These are phyloP conservation scores for Plectrocnemia conspersa DNA, from an alignment of 1,140 invertebrate species.

Conservation along the genomic window DNA sequence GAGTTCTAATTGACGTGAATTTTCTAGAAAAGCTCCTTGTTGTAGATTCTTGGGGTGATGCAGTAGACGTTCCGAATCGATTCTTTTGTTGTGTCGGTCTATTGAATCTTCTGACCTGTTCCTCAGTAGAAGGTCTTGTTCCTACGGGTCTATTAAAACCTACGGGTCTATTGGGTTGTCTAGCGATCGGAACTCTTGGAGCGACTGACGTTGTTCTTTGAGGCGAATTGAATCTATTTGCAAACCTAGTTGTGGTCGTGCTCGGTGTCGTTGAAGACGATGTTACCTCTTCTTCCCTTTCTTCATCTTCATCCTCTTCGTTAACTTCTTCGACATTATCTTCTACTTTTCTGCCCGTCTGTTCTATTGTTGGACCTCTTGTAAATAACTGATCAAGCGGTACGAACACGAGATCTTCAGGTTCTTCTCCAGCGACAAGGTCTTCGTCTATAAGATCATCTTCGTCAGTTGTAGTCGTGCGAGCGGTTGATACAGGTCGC, in stretches of 20 bases:
- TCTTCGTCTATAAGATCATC: slow-evolving; percentile 41
- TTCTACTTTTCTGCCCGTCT: slow-evolving; percentile 25
- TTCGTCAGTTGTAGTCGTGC: slow-evolving; percentile 48
- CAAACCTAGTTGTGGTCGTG: slow-evolving; percentile 7
- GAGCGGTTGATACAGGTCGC: slow-evolving; percentile 42
- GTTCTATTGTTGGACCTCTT: slow-evolving; percentile 39
- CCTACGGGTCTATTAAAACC: slow-evolving; percentile 15
- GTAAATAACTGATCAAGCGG: slow-evolving; percentile 45
- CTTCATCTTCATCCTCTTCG: slow-evolving; percentile 41
- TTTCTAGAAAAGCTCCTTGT: slow-evolving; percentile 41
- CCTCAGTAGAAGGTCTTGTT: slow-evolving; percentile 14
- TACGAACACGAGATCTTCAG: slow-evolving; percentile 49
- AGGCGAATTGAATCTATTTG: slow-evolving; percentile 20
- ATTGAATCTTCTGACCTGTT: slow-evolving; percentile 18
- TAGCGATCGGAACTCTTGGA: not conserved
- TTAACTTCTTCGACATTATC: slow-evolving; percentile 36
- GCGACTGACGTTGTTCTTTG: slow-evolving; percentile 12
- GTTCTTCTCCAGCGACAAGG: slow-evolving; percentile 48
- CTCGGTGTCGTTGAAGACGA: slow-evolving; percentile 27
- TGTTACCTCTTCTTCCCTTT: slow-evolving; percentile 38
- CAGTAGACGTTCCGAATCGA: slow-evolving; percentile 25
- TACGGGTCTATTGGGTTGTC: slow-evolving; percentile 26
- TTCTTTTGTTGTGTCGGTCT: slow-evolving; percentile 28
- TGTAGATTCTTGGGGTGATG: slow-evolving; percentile 40
- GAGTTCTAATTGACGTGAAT: slow-evolving; percentile 37